Percentiles rank a stretch among this genome's conserved stretches.
Conservation (phyloP, 2,888 invertebrate genomes). For the Nomada flava region DNA sequence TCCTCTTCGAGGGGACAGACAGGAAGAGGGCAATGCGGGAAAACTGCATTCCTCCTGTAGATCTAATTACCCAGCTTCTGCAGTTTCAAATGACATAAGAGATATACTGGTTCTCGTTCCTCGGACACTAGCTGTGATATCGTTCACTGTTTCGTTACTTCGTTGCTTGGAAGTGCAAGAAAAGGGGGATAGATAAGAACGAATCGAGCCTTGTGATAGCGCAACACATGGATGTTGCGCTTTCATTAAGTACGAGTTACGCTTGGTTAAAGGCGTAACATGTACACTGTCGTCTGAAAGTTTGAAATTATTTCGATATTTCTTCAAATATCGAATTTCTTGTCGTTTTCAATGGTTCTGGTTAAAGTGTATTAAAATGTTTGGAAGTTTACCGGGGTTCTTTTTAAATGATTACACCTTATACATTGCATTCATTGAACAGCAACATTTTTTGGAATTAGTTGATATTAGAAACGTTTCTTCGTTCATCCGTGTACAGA, state of each 20-base stretch:
- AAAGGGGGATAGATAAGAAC: background rate
- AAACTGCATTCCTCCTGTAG: slow-evolving; percentile 57
- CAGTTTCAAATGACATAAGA: slow-evolving; percentile 43
- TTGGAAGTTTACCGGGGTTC: no score
- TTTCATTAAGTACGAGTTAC: slow-evolving; percentile 21
- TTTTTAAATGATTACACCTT: no score
- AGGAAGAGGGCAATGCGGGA: slow-evolving; percentile 50
- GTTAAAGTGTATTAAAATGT: no score
- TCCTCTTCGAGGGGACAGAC: slow-evolving; percentile 11
- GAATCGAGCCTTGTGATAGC: background rate
- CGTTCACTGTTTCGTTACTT: slow-evolving; percentile 5
- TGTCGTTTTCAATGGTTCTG: no score
- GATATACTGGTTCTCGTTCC: slow-evolving; percentile 36
- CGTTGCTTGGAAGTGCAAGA: background rate
- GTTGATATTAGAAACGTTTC: no score
- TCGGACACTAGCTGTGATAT: slow-evolving; percentile 41
- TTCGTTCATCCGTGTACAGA: no score
- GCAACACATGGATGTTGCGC: background rate
- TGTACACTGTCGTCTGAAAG: no score
- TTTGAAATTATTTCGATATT: no score
- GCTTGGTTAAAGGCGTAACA: background rate
- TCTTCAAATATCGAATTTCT: no score
- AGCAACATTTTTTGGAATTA: no score
- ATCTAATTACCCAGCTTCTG: slow-evolving; percentile 56
- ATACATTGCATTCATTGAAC: no score